These are phyloP conservation scores for Entomobrya multifasciata DNA, from an alignment of 2,888 invertebrate species.

Conservation along the genomic window DNA sequence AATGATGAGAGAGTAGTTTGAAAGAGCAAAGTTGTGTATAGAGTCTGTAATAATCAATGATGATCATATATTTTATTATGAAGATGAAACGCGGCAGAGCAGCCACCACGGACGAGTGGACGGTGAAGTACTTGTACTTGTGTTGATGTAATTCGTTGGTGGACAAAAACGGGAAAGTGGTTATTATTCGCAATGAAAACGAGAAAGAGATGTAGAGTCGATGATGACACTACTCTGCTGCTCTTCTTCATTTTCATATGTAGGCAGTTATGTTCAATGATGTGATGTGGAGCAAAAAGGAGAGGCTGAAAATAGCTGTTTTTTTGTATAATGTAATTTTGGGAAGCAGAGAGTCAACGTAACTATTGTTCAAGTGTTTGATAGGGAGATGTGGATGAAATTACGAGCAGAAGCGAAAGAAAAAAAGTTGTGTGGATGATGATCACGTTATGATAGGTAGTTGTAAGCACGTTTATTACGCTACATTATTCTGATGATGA, in stretches of 20 bases:
- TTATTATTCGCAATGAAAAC: slow-evolving; percentile 1
- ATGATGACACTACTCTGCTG: too few species aligned
- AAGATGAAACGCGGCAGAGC: background rate
- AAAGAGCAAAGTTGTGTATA: background rate
- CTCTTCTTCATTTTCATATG: slow-evolving; percentile 38
- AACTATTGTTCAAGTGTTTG: background rate
- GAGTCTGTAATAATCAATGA: slow-evolving; percentile 40
- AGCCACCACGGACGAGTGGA: slow-evolving; percentile 35
- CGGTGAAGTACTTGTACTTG: slow-evolving; percentile 10
- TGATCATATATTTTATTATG: slow-evolving; percentile 41
- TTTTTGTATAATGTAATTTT: slow-evolving; percentile 28
- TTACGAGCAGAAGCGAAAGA: too few species aligned
- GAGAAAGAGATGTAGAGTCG: background rate
- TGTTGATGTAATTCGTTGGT: background rate
- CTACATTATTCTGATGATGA: slow-evolving; percentile 58
- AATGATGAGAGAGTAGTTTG: background rate
- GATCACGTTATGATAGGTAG: slow-evolving; percentile 71
- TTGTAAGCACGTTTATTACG: slow-evolving; percentile 56
- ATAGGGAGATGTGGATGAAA: slow-evolving; percentile 19
- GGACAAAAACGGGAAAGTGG: background rate
- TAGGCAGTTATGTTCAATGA: background rate
- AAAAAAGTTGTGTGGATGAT: slow-evolving; percentile 21
- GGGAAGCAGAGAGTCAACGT: background rate
- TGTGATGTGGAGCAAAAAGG: background rate
- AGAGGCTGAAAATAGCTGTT: background rate